Evolutionary conservation across 2,797 vertebrate species (phyloP), one percentile per base, ranked within the genome.

Genomic region (Vespertilio murinus): DNA sequence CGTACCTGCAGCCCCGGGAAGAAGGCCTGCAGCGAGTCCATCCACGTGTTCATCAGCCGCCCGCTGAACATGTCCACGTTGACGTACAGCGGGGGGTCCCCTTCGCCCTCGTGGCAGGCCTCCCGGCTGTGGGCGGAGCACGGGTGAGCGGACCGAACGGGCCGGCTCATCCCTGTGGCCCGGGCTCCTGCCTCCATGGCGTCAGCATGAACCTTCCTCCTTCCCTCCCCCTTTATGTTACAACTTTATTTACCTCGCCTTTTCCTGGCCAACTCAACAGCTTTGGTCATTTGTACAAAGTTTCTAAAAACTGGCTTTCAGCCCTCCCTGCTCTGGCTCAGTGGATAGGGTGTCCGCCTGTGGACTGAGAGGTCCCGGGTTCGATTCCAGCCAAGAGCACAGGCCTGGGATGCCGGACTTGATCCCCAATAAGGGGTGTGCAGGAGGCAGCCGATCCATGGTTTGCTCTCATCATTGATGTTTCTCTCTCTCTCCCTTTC

Each of bases 1-100:
- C 52, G 2, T 65, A 81, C 99, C 99, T 99, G 99, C 59, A 99
- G 98, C 0, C 99, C 99, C 2, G 99, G 99, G 96, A 99, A 99
- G 96, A 99, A 99, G n/a, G 99, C 99, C 97, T 99, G 99, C 94
- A 99, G 98, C 18, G 99, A 99, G 98, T 99, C 99, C 0, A 99
- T 99, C 99, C 99, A 99, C 0, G 99, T 99, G 98, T 99, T 99
- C 99, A 99, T 99, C 94, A 99, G 99, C 97, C 99, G 99, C 10
- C 99, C 99, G 0, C 98, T 99, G 97, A 99, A 99, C 99, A 99
- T 99, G 98, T 99, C 99, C 23, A 99, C 99, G 0, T 99, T 99
- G 52, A 99, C 99, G 0, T 99, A 99, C 0, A 99, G 98, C 2
- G 99, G 99, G 3, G 99, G 99, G 97, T 99, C 99, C 0, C 99